Conservation (phyloP, 2,797 vertebrate genomes). For the Sebastes hubbsi region DNA sequence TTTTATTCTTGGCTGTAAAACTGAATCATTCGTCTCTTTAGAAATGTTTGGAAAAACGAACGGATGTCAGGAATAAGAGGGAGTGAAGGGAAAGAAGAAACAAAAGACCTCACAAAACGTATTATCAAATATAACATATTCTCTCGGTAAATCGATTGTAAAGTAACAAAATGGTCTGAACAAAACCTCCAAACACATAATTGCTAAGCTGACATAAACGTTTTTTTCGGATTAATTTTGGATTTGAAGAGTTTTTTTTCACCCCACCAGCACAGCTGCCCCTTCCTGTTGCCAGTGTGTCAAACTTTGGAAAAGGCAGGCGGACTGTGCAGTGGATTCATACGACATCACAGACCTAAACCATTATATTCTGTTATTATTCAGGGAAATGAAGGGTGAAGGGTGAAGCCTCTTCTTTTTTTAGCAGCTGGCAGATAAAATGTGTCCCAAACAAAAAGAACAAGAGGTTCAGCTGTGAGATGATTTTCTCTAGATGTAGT, state of each 20-base stretch:
- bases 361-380: not conserved
- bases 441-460: not conserved
- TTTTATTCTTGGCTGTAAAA: not conserved
- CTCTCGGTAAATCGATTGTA: not conserved
- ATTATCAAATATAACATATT: not conserved
- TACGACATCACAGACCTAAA: not conserved
- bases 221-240: not conserved
- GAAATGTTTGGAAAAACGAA: not conserved
- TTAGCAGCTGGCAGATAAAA: not conserved
- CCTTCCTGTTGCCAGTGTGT: not conserved
- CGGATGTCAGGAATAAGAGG: not conserved
- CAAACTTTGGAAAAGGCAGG: not conserved
- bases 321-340: not conserved
- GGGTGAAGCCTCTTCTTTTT: not conserved
- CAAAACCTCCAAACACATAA: not conserved
- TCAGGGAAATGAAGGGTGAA: not conserved
- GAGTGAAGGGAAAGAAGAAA: not conserved
- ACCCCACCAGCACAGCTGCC: not conserved
- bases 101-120: not conserved
- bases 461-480: not conserved
- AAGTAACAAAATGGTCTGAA: not conserved
- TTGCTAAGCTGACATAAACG: not conserved
- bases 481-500: not conserved
- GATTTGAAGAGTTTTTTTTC: conserved; percentile 2
- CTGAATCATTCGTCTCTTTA: not conserved